Percentiles rank a stretch among this genome's conserved stretches.
Conservation (phyloP, 2,888 invertebrate genomes). For the Pristionchus maxplancki region DNA sequence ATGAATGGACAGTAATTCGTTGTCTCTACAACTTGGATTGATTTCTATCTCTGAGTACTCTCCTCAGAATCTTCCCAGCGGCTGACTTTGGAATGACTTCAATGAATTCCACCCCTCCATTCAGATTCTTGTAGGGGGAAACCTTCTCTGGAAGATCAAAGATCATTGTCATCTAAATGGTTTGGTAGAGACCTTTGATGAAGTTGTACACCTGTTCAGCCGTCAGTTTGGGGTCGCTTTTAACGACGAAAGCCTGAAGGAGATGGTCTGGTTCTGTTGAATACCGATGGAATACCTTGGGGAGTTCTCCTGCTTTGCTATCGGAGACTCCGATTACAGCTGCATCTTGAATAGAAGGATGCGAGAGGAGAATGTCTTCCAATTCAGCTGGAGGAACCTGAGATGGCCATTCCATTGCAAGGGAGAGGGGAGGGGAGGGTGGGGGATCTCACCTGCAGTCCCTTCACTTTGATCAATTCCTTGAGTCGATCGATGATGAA, state of each 20-base stretch:
- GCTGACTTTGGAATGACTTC: slow-evolving; percentile 85
- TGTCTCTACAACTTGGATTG: slow-evolving; percentile 4
- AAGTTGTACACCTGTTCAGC: slow-evolving; percentile 54
- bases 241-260: slow-evolving; percentile 51
- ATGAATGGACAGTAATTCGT: too few species aligned
- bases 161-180: background rate
- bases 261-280: background rate
- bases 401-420: background rate
- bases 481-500: slow-evolving; percentile 54
- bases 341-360: slow-evolving; percentile 56
- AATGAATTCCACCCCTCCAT: slow-evolving; percentile 84
- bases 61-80: slow-evolving; percentile 87
- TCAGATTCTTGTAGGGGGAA: slow-evolving; percentile 86
- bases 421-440: too few species aligned
- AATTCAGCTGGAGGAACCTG: slow-evolving; percentile 60
- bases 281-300: slow-evolving; percentile 52
- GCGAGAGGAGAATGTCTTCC: slow-evolving; percentile 59
- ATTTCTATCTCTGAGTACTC: slow-evolving; percentile 75
- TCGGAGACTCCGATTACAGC: slow-evolving; percentile 61
- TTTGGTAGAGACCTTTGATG: slow-evolving; percentile 49
- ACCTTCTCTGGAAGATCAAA: slow-evolving; percentile 79
- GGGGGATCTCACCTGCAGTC: slow-evolving; percentile 22
- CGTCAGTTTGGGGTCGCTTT: slow-evolving; percentile 50
- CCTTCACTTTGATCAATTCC: too few species aligned
- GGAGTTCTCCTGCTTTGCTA: slow-evolving; percentile 55